Conservation (phyloP, 2,113 vertebrate species). For the Calyptommatus sinebrachiatus region DNA sequence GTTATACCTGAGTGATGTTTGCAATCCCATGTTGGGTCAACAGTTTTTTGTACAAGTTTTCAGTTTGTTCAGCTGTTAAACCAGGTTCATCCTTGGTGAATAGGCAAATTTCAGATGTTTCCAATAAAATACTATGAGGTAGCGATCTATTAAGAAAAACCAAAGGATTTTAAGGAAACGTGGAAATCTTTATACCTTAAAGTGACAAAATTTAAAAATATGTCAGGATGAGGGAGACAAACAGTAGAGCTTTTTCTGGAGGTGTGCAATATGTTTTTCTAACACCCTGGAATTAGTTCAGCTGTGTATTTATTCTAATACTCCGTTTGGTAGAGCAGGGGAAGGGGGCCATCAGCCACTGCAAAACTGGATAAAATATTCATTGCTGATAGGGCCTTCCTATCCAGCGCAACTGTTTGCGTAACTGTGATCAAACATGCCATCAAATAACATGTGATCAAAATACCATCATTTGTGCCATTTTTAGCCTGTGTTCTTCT, state of each 20-base stretch:
- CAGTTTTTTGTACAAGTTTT: constrained; percentile 84
- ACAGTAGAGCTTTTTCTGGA: neutral
- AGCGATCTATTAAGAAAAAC: constrained; percentile 71
- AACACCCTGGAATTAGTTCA: no score
- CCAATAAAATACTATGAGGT: constrained; percentile 78
- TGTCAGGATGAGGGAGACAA: neutral
- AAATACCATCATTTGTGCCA: no score
- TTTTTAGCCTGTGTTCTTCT: no score
- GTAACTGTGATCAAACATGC: no score
- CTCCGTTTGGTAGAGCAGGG: no score
- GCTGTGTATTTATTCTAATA: no score
- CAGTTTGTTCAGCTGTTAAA: constrained; percentile 84
- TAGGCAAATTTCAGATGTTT: constrained; percentile 84
- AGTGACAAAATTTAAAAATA: neutral
- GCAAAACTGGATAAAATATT: no score
- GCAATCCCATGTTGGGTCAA: constrained; percentile 76
- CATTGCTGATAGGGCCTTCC: no score
- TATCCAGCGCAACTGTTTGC: no score
- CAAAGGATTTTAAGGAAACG: neutral
- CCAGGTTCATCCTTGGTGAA: constrained; percentile 82
- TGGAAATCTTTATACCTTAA: neutral
- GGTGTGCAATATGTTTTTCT: no score
- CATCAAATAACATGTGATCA: no score
- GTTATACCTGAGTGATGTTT: constrained; percentile 78
- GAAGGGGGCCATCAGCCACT: no score